Evolutionary conservation across 1,140 invertebrate species (phyloP), one percentile per base, ranked within the genome.

Genomic region (Drosophila ercepeae): DNA sequence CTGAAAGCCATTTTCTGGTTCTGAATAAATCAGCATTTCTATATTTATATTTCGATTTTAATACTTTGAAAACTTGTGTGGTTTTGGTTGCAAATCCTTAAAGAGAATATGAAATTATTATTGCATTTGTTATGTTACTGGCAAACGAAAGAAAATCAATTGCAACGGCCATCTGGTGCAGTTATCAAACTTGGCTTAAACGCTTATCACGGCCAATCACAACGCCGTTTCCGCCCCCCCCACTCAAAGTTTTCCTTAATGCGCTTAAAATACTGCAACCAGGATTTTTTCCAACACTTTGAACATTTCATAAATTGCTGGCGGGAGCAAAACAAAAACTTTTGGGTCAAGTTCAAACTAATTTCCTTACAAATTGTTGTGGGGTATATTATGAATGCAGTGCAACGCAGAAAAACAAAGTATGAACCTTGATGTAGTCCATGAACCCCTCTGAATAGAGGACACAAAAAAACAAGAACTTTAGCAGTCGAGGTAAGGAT

Each of bases 341-440:
- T 32, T 75, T 77, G 78, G 78, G 78, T 82, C 78, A 82, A 82
- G 78, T 82, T 82, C 78, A 82, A 83, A 77, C 69, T 74, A 68
- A 82, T 82, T 77, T 82, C 41, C 58, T 49, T 49, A 53, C 61
- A 55, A 82, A 64, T 73, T 74, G 57, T 74, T 77, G 46, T 59
- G 51, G 61, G 67, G 19, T 53, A 16, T 27, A 9, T 45, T 41
- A 16, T 53, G 5, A 14, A n/a, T 45, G 64, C 39, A 67, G 39
- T 14, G 16, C 16, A 36, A 58, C n/a, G 50, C 42, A 73, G 57
- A 53, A 54, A 65, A 54, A 61, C 32, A 39, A 32, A 23, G 36
- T 34, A 21, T 36, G 60, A 54, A 65, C 34, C 70, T 45, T 29
- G 48, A 70, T 23, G 13, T 61, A 78, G 75, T 84, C 67, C 63